Evolutionary conservation across 35 echinoderm and acorn worm species (phyloP).

Genomic region (Heliocidaris erythrogramma): DNA sequence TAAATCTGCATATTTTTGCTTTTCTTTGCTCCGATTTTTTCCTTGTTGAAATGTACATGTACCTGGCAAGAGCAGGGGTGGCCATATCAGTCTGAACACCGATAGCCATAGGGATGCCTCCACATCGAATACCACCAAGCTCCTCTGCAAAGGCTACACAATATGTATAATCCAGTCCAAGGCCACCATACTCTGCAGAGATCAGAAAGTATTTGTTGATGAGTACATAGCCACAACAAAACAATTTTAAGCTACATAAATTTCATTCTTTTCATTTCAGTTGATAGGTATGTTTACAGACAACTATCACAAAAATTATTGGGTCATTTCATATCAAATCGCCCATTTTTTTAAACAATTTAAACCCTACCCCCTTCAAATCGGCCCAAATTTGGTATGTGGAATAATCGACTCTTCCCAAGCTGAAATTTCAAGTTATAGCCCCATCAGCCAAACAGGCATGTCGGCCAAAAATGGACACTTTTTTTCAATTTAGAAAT

Average conservation of each 20-base stretch:
- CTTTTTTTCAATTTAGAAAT: too few relatives aligned
- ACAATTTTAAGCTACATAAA: not conserved
- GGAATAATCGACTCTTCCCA: too few relatives aligned
- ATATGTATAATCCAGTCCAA: constrained; percentile 88
- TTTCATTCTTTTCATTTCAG: not conserved
- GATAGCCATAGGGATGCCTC: constrained; percentile 90
- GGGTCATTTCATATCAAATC: too few relatives aligned
- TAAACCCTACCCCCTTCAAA: too few relatives aligned
- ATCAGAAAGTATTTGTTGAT: not conserved
- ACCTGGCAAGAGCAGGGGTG: constrained; percentile 94
- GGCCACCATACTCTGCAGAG: constrained; percentile 89
- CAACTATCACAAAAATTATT: too few relatives aligned
- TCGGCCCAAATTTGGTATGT: too few relatives aligned
- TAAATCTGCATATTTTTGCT: too few relatives aligned
- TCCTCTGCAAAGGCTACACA: constrained; percentile 87
- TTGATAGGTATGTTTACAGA: not conserved
- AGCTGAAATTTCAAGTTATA: too few relatives aligned
- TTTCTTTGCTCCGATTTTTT: too few relatives aligned
- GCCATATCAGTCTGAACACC: constrained; percentile 98
- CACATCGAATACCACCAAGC: constrained; percentile 82
- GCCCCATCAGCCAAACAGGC: too few relatives aligned
- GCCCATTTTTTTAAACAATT: too few relatives aligned
- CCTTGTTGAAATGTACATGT: not conserved
- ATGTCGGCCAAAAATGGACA: too few relatives aligned
- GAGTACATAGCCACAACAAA: not conserved